These are phyloP conservation scores for Drosophila tripunctata DNA, from an alignment of 2,888 invertebrate species.

Conservation along the genomic window DNA sequence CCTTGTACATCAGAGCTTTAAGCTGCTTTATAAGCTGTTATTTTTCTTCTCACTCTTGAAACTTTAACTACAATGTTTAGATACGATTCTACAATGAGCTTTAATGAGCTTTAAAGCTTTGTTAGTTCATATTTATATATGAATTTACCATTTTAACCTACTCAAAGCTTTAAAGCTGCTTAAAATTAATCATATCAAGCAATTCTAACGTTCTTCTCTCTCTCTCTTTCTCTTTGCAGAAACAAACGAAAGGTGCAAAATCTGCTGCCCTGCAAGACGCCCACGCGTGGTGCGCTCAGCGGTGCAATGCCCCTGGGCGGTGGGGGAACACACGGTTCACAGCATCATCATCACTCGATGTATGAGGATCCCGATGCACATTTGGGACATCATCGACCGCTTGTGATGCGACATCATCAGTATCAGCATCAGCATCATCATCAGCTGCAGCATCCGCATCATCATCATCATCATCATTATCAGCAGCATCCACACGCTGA, in stretches of 20 bases:
- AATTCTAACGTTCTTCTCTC: conserved; percentile 13
- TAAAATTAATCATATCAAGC: background rate
- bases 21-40: background rate
- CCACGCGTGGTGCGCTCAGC: conserved; percentile 85
- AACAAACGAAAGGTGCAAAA: conserved; percentile 95
- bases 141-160: no score
- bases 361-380: conserved; percentile 92
- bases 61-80: no score
- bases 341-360: conserved; percentile 68
- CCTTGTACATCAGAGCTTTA: background rate
- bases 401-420: conserved; percentile 85
- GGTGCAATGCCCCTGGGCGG: conserved; percentile 81
- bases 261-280: conserved; percentile 92
- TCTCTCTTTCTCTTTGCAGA: conserved; percentile 85
- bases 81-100: background rate
- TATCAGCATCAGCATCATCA: conserved; percentile 59
- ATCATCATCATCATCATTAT: conserved; percentile 71
- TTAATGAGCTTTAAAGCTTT: conserved; percentile 15
- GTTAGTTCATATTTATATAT: no score
- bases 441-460: conserved; percentile 76
- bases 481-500: conserved; percentile 82
- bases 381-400: conserved; percentile 85
- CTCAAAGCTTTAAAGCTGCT: conserved; percentile 4
- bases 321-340: conserved; percentile 86
- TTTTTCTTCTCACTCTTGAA: background rate